phyloP scores from a whole-genome alignment of 2,888 invertebrate species.

The Gymnoscelis rufifasciata region DNA sequence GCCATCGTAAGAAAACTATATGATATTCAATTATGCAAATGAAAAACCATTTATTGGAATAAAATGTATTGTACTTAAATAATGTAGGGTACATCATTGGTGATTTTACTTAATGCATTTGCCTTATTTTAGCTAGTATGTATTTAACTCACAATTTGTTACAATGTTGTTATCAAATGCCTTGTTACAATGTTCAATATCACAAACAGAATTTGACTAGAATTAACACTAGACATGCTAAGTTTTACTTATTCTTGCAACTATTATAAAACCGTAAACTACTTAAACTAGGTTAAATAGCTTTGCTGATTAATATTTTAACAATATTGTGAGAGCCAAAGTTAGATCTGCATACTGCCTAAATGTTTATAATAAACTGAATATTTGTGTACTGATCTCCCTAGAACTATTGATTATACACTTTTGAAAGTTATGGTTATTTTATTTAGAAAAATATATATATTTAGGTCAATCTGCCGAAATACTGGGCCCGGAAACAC shows the following conservation, averaged over 20 bases:
- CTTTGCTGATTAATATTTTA: constrained; percentile 13
- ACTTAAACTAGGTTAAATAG: no score
- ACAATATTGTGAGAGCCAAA: constrained; percentile 20
- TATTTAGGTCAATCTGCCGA: constrained; percentile 84
- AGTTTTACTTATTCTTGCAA: no score
- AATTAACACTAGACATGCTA: no score
- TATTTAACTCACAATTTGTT: constrained; percentile 17
- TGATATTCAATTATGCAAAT: constrained; percentile 5
- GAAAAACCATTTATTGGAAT: constrained; percentile 17
- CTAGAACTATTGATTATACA: constrained; percentile 49
- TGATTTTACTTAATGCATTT: constrained; percentile 11
- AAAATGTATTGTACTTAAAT: constrained; percentile 14
- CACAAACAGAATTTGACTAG: constrained; percentile 9
- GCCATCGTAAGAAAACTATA: constrained; percentile 2
- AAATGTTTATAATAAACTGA: constrained; percentile 27
- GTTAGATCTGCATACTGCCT: constrained; percentile 25
- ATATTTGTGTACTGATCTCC: constrained; percentile 47
- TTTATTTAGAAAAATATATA: constrained; percentile 27
- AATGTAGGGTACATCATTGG: constrained; percentile 9
- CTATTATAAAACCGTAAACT: no score
- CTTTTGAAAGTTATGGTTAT: constrained; percentile 39
- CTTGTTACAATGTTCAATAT: constrained; percentile 4
- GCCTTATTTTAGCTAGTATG: constrained; percentile 20
- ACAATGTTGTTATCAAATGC: constrained; percentile 10
- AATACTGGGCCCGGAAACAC: constrained; percentile 85